phyloP scores from a whole-genome alignment of 2,113 vertebrate species.

The Felis catus region F.catus_Fca126_mat1.0 CM031420.1:142428501-142429000 shows the following conservation, averaged over 20 bases:
- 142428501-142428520: not conserved
- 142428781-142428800: not conserved
- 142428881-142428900: not conserved
- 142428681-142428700: not conserved
- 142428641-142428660: not conserved
- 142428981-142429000: no score
- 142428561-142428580: not conserved
- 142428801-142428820: not conserved
- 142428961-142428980: not conserved
- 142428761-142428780: fast-evolving
- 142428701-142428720: not conserved
- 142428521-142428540: not conserved
- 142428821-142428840: not conserved
- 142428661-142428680: not conserved
- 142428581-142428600: not conserved
- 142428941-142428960: not conserved
- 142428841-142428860: not conserved
- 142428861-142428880: not conserved
- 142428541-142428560: not conserved
- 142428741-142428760: not conserved
- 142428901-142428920: not conserved
- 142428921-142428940: not conserved
- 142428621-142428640: not conserved
- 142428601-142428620: fast-evolving
- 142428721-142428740: not conserved